phyloP scores from a whole-genome alignment of 2,113 vertebrate genomes.

The Micromys minutus region DNA sequence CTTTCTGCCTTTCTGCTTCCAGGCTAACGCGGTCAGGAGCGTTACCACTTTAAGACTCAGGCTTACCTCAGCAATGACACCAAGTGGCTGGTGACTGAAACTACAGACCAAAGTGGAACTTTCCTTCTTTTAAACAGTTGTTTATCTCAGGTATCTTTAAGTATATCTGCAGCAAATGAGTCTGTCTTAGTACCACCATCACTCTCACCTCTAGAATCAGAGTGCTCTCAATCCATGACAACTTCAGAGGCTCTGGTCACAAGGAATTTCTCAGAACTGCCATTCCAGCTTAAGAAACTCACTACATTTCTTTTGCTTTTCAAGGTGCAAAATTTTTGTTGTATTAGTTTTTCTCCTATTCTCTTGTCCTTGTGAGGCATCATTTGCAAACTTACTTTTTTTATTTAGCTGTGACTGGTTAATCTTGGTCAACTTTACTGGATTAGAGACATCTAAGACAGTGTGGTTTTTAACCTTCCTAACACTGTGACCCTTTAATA shows the following conservation, averaged over 20 bases:
- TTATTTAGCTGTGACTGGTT: background rate
- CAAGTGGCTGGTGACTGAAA: background rate
- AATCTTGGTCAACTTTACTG: background rate
- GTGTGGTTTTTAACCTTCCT: background rate
- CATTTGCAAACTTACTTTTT: background rate
- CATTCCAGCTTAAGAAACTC: background rate
- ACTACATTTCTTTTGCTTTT: background rate
- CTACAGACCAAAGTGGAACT: background rate
- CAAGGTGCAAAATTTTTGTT: constrained; percentile 25
- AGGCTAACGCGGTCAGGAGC: background rate
- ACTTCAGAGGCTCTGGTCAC: background rate
- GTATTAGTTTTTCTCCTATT: background rate
- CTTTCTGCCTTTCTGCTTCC: background rate
- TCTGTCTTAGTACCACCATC: background rate
- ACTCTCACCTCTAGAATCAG: constrained; percentile 30
- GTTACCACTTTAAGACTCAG: background rate
- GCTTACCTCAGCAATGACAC: background rate
- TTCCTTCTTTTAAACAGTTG: background rate
- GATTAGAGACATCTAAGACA: background rate
- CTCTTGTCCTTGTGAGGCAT: background rate
- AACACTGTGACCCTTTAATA: background rate
- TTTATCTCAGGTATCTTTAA: background rate
- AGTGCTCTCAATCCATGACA: background rate
- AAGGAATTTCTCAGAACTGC: constrained; percentile 6
- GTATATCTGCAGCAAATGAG: background rate